These are phyloP conservation scores for Cerceris ruficornis DNA, from an alignment of 2,888 invertebrate species.

Conservation along the genomic window DNA sequence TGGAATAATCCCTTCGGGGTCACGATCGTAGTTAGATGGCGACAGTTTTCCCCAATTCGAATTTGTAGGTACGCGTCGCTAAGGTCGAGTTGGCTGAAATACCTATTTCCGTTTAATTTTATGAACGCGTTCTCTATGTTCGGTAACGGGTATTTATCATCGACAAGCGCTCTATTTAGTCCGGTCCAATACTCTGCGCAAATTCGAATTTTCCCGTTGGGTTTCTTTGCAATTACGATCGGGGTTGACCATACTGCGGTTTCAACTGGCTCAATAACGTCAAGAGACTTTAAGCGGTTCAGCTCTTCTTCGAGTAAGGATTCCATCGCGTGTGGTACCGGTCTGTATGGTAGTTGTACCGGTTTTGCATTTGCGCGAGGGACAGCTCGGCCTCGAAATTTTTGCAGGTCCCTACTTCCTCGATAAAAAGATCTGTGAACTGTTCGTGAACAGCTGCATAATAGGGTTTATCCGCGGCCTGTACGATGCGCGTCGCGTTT, in stretches of 20 bases:
- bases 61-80: background rate
- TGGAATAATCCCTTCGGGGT: background rate
- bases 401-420: background rate
- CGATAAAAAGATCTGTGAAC: background rate
- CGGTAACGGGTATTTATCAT: background rate
- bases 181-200: background rate
- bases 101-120: too few species aligned
- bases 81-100: too few species aligned
- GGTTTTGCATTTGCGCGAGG: too few species aligned
- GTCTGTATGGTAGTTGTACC: too few species aligned
- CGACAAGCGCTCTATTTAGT: background rate
- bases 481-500: background rate
- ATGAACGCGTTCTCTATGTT: too few species aligned
- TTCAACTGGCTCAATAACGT: too few species aligned
- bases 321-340: too few species aligned
- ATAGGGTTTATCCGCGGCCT: background rate
- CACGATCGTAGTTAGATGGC: background rate
- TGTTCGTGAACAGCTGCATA: background rate
- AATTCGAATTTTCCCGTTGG: background rate
- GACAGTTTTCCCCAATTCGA: background rate
- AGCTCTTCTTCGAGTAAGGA: too few species aligned
- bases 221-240: background rate
- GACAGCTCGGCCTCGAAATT: too few species aligned
- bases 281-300: too few species aligned
- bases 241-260: background rate